Base-by-base conservation (phyloP, 1,140 invertebrate species). In the Doryteuthis pealeii region DNA sequence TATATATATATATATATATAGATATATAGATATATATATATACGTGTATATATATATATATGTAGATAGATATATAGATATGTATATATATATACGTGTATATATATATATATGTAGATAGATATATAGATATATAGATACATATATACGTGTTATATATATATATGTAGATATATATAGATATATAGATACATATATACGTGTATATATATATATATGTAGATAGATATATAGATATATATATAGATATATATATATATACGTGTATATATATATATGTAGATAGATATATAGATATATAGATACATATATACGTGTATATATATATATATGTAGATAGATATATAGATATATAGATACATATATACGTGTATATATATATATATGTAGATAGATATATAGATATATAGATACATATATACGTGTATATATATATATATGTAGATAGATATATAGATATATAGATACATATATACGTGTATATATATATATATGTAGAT, bases 381-480 rank as follows among this genome's bases (percentile, higher is more conserved):
- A 58, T 58, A 58, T 58, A 58, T 58, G 15, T 58, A n/a, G n/a
- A n/a, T n/a, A n/a, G n/a, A 58, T 58, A 58, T 58, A 58, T 58
- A 58, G 3, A 58, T 58, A 58, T 58, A 58, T 58, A 58, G 3
- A 6, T 49, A 6, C 54, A 18, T 18, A 58, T 6, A 4, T 4
- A 6, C 15, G 54, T 58, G 54, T 58, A 4, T 18, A 15, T 6
- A 15, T 58, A 15, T 58, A 26, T 58, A 18, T 49, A 18, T 49
- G 45, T 49, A 18, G 8, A 18, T 49, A 18, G 8, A 18, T 49
- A 18, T 49, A 18, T 49, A n/a, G n/a, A n/a, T n/a, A n/a, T n/a
- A n/a, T n/a, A n/a, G n/a, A n/a, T n/a, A n/a, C n/a, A n/a, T n/a
- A 58, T 58, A 58, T 6, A 28, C 26, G 15, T 58, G 15, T 58